Evolutionary conservation across 2,888 invertebrate genomes (phyloP), one percentile per base, ranked within the genome.

Genomic region (Hymenopus coronatus): DNA sequence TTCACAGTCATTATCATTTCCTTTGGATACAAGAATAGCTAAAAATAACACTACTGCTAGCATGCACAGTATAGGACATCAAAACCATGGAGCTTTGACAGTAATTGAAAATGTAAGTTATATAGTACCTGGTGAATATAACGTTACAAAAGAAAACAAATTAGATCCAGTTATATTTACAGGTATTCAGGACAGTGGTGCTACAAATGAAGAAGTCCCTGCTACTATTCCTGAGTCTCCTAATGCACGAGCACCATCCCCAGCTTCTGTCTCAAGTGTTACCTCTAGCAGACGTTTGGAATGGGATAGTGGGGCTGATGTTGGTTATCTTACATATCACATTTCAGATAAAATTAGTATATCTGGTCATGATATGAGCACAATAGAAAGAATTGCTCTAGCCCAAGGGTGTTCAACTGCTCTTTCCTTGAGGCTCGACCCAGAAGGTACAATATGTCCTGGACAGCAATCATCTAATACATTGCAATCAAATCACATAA

Each of bases 241-340:
- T 93, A 93, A 92, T 87, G 93, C 94, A 90, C 84, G 90, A 82
- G 85, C 91, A 14, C 91, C 91, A 46, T 91, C 91, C 3, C 90
- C 94, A 33, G 96, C 97, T 9, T 97, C 97, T 1, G 95, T 97
- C 28, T 97, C 97, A 90, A 96, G 96, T 92, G 93, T 96, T 0
- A 95, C 96, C 88, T 96, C 97, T 0, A 96, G 95, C 91, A 95
- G 96, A 88, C 96, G 96, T 90, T 93, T 98, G 3, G 98, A 98
- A 93, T 98, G 98, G 98, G 98, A 98, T 92, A 97, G 97, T 82
- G 95, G 97, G 33, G 98, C 97, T 0, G 98, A 98, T 93, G 97
- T 98, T 84, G 98, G 98, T 0, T 98, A 97, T 93, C 85, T 46
- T 28, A 15, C 33, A 40, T 86, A 83, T 28, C 82, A 83, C 25